These are phyloP conservation scores for Ammospiza nelsoni DNA, from an alignment of 2,113 vertebrate genomes.

Conservation along the genomic window DNA sequence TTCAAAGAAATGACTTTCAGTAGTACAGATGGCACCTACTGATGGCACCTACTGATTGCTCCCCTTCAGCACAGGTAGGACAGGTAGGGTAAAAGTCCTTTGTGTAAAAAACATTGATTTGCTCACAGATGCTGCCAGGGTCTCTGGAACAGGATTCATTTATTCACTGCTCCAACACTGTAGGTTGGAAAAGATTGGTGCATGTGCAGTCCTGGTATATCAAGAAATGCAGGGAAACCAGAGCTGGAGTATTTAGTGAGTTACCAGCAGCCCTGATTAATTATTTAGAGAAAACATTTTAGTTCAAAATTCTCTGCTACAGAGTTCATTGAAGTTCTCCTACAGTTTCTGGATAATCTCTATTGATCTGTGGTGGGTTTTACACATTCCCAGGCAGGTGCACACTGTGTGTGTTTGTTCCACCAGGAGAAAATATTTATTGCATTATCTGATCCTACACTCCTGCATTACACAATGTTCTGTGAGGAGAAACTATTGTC, in stretches of 20 bases:
- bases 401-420: neutral
- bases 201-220: neutral
- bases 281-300: slow-evolving; percentile 56
- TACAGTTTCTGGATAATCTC: neutral
- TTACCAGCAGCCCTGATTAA: slow-evolving; percentile 23
- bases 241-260: slow-evolving; percentile 1
- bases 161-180: neutral
- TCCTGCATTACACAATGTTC: neutral
- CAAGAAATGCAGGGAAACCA: neutral
- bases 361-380: slow-evolving; percentile 21
- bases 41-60: neutral
- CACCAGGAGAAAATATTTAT: neutral
- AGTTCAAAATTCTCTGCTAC: slow-evolving; percentile 1
- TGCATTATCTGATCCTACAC: neutral
- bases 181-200: neutral
- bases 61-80: neutral
- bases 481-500: neutral
- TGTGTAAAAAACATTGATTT: neutral
- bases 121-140: neutral
- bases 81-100: neutral
- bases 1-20: slow-evolving; percentile 4
- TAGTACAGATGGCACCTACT: neutral
- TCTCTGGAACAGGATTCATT: neutral
- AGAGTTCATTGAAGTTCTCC: neutral
- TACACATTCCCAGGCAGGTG: neutral